These are phyloP conservation scores for Scaptomyza flava DNA, from an alignment of 2,888 invertebrate species.

Conservation along the genomic window DNA sequence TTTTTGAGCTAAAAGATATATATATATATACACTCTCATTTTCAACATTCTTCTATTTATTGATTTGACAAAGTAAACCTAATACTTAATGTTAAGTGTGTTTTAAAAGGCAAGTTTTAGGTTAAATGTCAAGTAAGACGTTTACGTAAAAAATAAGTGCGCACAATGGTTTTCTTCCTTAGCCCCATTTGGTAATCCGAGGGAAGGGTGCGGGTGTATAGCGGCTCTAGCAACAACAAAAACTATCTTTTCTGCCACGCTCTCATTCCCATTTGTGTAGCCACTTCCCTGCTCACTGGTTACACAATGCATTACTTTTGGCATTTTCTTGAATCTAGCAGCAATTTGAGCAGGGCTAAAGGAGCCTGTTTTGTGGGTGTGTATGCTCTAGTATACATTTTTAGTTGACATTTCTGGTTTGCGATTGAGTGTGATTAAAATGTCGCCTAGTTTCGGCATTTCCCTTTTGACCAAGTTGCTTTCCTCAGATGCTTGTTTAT, in stretches of 20 bases:
- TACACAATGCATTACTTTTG: slow-evolving; percentile 58
- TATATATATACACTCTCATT: too few species aligned
- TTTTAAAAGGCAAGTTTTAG: too few species aligned
- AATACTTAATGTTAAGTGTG: too few species aligned
- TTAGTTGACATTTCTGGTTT: slow-evolving; percentile 49
- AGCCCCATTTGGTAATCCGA: slow-evolving; percentile 27
- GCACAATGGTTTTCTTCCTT: slow-evolving; percentile 20
- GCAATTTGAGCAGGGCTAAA: neutral
- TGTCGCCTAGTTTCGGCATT: slow-evolving; percentile 27
- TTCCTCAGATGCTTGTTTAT: neutral
- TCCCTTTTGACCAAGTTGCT: neutral
- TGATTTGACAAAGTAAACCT: too few species aligned
- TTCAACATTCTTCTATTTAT: too few species aligned
- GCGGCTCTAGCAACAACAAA: neutral
- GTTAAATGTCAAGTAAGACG: slow-evolving; percentile 4
- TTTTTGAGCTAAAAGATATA: too few species aligned
- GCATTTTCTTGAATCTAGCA: slow-evolving; percentile 47
- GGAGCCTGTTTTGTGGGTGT: neutral
- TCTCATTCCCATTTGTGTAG: slow-evolving; percentile 5
- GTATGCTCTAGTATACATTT: neutral
- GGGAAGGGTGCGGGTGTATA: neutral
- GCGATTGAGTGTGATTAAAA: slow-evolving; percentile 60
- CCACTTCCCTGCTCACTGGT: slow-evolving; percentile 18
- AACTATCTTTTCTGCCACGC: slow-evolving; percentile 7
- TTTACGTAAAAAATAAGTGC: slow-evolving; percentile 4